These are phyloP conservation scores for Porites cylindrica DNA, from an alignment of 92 coral and sea anemone genomes.

Conservation along the genomic window DNA sequence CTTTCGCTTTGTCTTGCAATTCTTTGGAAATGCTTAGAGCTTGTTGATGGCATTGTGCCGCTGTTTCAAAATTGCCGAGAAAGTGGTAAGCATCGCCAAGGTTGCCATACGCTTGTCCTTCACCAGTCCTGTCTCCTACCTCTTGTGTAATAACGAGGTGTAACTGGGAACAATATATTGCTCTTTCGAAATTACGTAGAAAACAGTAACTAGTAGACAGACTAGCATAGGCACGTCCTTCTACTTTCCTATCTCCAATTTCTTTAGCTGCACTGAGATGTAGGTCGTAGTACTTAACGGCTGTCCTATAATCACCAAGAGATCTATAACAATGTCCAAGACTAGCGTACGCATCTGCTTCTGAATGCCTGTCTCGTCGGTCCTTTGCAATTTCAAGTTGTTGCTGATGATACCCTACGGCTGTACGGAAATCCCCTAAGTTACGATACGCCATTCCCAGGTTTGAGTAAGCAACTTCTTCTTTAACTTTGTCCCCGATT, in stretches of 20 bases:
- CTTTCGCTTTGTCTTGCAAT: background rate
- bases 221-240: constrained; percentile 3
- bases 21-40: background rate
- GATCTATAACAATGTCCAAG: constrained; percentile 7
- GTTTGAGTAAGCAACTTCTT: background rate
- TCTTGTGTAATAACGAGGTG: constrained; percentile 1
- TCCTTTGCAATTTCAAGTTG: constrained; percentile 9
- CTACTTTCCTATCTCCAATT: background rate
- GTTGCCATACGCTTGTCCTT: constrained; percentile 2
- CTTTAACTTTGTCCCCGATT: constrained; percentile 5
- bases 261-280: constrained; percentile 7
- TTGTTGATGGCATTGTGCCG: background rate
- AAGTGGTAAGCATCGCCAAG: background rate
- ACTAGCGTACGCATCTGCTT: background rate
- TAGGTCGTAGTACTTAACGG: background rate
- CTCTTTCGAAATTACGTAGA: constrained; percentile 2
- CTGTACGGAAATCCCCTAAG: background rate
- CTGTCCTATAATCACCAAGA: constrained; percentile 4
- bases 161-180: background rate
- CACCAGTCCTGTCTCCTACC: background rate
- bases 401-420: constrained; percentile 10
- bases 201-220: background rate
- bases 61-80: constrained; percentile 7
- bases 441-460: constrained; percentile 2
- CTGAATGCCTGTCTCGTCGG: background rate